Conservation (phyloP, 2,888 invertebrate genomes). For the Synergus itoensis region DNA sequence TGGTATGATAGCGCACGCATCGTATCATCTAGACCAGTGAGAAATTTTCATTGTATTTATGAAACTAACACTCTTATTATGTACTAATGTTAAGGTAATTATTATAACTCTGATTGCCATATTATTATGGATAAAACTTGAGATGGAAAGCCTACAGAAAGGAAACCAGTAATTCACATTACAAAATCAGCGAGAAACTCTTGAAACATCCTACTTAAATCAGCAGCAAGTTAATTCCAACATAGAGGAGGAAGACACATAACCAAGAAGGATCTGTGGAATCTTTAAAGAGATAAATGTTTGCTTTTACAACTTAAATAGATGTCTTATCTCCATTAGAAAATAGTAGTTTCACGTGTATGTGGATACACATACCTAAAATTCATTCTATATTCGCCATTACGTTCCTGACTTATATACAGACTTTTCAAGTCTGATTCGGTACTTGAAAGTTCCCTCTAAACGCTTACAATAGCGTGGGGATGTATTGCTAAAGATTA, state of each 20-base stretch:
- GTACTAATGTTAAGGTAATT: neutral
- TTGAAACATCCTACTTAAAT: neutral
- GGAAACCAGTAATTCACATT: neutral
- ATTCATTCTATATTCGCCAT: neutral
- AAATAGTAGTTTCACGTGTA: neutral
- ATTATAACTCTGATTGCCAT: no score
- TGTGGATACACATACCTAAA: neutral
- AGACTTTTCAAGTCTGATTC: constrained; percentile 57
- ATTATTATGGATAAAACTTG: no score
- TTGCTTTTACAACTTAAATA: neutral
- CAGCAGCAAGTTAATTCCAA: neutral
- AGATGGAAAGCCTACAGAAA: no score
- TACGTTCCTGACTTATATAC: neutral
- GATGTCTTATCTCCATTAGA: constrained; percentile 5
- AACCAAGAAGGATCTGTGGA: neutral
- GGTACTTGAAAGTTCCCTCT: constrained; percentile 54
- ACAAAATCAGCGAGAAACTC: neutral
- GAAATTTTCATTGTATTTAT: constrained; percentile 21
- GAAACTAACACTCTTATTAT: neutral
- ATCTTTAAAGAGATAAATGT: constrained; percentile 3
- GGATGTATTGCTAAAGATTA: constrained; percentile 53
- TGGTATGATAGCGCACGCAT: constrained; percentile 65
- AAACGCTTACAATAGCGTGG: constrained; percentile 56
- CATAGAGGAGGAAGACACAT: neutral
- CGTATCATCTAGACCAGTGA: constrained; percentile 32